phyloP scores from a whole-genome alignment of 2,888 invertebrate genomes.

The Orthonychiurus folsomi region DNA sequence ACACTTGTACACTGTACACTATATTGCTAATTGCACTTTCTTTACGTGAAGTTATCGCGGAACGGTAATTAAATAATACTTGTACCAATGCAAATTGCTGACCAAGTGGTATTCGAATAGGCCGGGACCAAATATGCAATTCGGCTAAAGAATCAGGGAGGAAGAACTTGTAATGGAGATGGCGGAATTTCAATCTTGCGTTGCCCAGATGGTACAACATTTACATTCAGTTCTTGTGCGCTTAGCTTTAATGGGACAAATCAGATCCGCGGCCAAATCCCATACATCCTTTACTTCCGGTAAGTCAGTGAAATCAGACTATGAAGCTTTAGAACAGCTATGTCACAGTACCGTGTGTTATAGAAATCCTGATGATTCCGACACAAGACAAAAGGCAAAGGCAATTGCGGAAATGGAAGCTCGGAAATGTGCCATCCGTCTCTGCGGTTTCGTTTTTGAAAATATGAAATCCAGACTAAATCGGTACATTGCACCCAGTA shows the following conservation, averaged over 20 bases:
- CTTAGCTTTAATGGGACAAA: conserved; percentile 95
- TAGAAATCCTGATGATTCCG: conserved; percentile 54
- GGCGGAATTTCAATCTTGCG: conserved; percentile 78
- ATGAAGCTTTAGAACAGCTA: not conserved
- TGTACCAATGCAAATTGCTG: no score
- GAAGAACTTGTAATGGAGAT: conserved; percentile 89
- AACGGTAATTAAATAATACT: no score
- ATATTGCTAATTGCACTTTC: no score
- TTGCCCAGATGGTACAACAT: conserved; percentile 85
- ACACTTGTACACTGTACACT: no score
- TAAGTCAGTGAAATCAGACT: conserved; percentile 42
- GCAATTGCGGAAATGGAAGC: conserved; percentile 56
- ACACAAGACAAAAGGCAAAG: conserved; percentile 50
- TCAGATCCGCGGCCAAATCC: conserved; percentile 86
- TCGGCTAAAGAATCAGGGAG: conserved; percentile 77
- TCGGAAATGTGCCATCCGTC: conserved; percentile 56
- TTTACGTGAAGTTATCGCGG: no score
- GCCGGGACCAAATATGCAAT: conserved; percentile 71
- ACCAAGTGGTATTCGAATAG: conserved; percentile 22
- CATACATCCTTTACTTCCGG: conserved; percentile 82
- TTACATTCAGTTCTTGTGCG: conserved; percentile 82
- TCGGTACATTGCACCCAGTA: conserved; percentile 3
- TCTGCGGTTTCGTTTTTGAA: conserved; percentile 33
- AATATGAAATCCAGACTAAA: conserved; percentile 32
- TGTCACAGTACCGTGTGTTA: not conserved